Percentiles rank a stretch among this genome's conserved stretches.
Conservation (phyloP, 2,113 vertebrate species). For the Cromileptes altivelis region DNA sequence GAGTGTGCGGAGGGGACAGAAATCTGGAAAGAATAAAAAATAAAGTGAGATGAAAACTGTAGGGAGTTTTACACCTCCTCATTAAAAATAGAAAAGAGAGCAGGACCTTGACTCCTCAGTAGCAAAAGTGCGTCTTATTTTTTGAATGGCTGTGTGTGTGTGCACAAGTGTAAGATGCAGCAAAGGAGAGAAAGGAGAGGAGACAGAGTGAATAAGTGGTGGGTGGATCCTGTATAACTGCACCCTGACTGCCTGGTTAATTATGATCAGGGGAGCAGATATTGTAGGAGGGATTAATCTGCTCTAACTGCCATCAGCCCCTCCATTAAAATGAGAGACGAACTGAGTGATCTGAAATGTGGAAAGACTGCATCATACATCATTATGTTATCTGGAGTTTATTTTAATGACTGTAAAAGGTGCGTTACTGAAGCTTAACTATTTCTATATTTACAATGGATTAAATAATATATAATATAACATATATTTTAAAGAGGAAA, state of each 20-base stretch:
- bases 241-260: conserved; percentile 65
- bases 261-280: conserved; percentile 72
- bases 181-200: conserved; percentile 15
- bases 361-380: conserved; percentile 20
- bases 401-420: background rate
- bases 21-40: background rate
- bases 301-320: conserved; percentile 57
- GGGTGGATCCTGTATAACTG: conserved; percentile 58
- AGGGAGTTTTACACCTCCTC: background rate
- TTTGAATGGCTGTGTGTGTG: conserved; percentile 5
- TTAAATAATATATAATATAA: background rate
- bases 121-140: background rate
- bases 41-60: background rate
- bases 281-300: conserved; percentile 71
- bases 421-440: background rate
- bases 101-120: conserved; percentile 6
- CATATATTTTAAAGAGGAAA: background rate
- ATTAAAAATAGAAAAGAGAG: background rate
- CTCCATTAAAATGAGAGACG: conserved; percentile 41
- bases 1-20: background rate
- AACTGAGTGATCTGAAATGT: conserved; percentile 26
- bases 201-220: conserved; percentile 50
- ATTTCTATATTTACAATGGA: background rate
- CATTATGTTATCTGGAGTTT: background rate
- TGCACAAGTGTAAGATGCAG: background rate